Conservation (phyloP, 2,797 vertebrate species). For the Myotis myotis region DNA sequence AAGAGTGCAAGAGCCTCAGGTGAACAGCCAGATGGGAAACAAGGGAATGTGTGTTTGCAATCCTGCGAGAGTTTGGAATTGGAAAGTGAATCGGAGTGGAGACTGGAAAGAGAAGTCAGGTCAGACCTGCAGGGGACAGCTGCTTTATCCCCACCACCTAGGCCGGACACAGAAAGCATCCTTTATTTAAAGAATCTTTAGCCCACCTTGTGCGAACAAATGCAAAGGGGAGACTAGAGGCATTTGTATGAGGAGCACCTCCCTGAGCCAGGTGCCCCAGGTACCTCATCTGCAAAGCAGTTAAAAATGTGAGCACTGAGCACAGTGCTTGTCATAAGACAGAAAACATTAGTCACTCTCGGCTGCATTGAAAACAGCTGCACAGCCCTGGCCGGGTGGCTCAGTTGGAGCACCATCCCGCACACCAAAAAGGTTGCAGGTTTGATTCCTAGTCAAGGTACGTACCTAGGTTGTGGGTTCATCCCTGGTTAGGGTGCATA, state of each 20-base stretch:
- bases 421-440: background rate
- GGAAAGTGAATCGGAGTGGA: background rate
- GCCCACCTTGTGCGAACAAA: accelerated
- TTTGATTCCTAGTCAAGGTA: background rate
- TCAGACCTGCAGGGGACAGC: background rate
- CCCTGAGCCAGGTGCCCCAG: background rate
- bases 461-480: background rate
- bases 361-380: background rate
- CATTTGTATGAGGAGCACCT: background rate
- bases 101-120: background rate
- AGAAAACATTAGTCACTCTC: background rate
- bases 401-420: background rate
- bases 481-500: background rate
- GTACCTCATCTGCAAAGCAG: background rate
- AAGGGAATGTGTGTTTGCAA: background rate
- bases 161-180: too few species aligned
- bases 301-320: background rate
- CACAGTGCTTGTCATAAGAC: background rate
- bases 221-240: background rate
- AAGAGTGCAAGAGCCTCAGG: background rate
- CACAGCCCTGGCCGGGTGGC: background rate
- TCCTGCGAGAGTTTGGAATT: background rate
- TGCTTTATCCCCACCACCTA: background rate
- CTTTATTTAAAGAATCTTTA: background rate
- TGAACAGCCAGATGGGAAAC: background rate